Evolutionary conservation across 2,888 invertebrate species (phyloP).

Genomic region (Acronicta aceris): DNA sequence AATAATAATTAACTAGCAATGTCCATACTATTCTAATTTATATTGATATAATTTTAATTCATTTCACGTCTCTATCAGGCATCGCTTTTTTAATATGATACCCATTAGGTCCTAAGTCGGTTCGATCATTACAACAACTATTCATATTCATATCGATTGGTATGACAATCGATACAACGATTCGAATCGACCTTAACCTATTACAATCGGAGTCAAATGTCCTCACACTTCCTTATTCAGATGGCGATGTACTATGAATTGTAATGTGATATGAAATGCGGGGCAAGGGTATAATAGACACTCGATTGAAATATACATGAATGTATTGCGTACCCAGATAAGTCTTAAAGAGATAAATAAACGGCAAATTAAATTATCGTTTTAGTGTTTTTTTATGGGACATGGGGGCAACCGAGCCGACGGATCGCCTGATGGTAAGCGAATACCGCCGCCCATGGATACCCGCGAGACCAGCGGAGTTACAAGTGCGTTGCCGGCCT

Average conservation of each 20-base stretch:
- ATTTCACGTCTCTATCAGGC: constrained; percentile 25
- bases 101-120: constrained; percentile 28
- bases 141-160: constrained; percentile 44
- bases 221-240: constrained; percentile 70
- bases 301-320: constrained; percentile 21
- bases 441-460: too few species aligned
- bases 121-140: constrained; percentile 49
- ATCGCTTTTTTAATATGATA: constrained; percentile 28
- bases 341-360: too few species aligned
- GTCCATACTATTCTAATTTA: not conserved
- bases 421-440: too few species aligned
- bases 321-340: constrained; percentile 16
- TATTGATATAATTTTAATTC: constrained; percentile 29
- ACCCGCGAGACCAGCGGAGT: too few species aligned
- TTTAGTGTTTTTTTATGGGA: too few species aligned
- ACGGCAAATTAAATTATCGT: too few species aligned
- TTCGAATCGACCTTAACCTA: constrained; percentile 70
- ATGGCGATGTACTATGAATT: constrained; percentile 59
- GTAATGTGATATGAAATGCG: constrained; percentile 66
- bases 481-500: too few species aligned
- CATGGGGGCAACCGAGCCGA: too few species aligned
- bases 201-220: constrained; percentile 62
- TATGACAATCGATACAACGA: constrained; percentile 47
- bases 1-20: too few species aligned
- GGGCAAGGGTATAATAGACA: constrained; percentile 62